Base-by-base conservation (phyloP, 1,140 invertebrate species). In the Cepaea nemoralis region DNA sequence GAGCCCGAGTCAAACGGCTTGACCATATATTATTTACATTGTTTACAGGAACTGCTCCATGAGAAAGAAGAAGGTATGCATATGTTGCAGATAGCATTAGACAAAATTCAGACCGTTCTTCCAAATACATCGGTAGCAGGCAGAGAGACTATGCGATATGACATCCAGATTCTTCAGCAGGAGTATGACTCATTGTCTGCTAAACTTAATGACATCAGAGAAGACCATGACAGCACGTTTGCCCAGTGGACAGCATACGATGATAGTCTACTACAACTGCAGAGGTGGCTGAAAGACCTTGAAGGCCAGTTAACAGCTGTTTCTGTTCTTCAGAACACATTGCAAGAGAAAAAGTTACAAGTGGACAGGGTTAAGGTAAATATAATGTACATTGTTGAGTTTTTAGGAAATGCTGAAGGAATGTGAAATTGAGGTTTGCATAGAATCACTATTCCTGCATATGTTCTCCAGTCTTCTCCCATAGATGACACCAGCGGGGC, bases 341-440 rank as follows among this genome's bases (percentile, higher is more conserved):
- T 98, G 19, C 96, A 97, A 92, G 97, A 99, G 90, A 99, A 98
- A 91, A 94, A 96, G 84, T 96, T 96, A 0, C 97, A 98, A 88
- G 90, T 98, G 19, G 97, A 98, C 88, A 97, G 97, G 88, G 96
- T 98, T 87, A 97, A 96, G 91, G 95, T 98, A 50, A 31, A 40
- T 31, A 59, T 40, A 77, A 27, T 77, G 42, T 35, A 42, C 22
- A 10, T 63, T 40, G 45, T n/a, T 76, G 74, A 76, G 27, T 3
- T 48, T 10, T n/a, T n/a, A n/a, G n/a, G n/a, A n/a, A n/a, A n/a
- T n/a, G n/a, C n/a, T n/a, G n/a, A n/a, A n/a, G n/a, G n/a, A n/a
- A n/a, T n/a, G n/a, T n/a, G n/a, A n/a, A n/a, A n/a, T n/a, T n/a
- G n/a, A n/a, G n/a, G n/a, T n/a, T n/a, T n/a, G n/a, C n/a, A n/a